Conservation (phyloP, 1,140 invertebrate genomes). For the Samia ricini region DNA sequence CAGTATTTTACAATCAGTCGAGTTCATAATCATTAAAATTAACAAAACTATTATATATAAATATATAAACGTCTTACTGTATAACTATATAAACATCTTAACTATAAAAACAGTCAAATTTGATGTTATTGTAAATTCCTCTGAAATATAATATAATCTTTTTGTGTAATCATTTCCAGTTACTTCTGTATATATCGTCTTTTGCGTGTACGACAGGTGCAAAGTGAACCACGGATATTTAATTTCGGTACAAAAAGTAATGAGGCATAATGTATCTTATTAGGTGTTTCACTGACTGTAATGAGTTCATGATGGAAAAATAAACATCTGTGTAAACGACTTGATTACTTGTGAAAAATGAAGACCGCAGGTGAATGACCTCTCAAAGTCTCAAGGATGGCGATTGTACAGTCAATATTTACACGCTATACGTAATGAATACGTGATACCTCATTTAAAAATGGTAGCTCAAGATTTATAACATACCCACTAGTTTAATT, state of each 20-base stretch:
- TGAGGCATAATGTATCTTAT: background rate
- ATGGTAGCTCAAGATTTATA: background rate
- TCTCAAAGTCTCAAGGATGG: constrained; percentile 20
- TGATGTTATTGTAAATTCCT: too few relatives aligned
- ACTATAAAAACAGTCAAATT: too few relatives aligned
- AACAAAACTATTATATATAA: too few relatives aligned
- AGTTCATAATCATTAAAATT: too few relatives aligned
- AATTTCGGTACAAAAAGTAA: background rate
- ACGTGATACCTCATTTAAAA: constrained; percentile 15
- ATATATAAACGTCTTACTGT: too few relatives aligned
- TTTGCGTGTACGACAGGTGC: background rate
- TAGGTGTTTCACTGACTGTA: background rate
- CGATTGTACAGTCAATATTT: constrained; percentile 17
- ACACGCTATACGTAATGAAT: constrained; percentile 16
- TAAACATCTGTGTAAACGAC: constrained; percentile 26
- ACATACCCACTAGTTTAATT: background rate
- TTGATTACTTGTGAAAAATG: constrained; percentile 20
- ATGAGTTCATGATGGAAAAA: background rate
- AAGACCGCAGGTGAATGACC: constrained; percentile 22
- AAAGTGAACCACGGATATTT: background rate
- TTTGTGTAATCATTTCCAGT: too few relatives aligned
- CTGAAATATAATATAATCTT: too few relatives aligned
- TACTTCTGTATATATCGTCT: too few relatives aligned
- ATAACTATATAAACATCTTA: too few relatives aligned
- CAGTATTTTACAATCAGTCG: too few relatives aligned